Evolutionary conservation across 2,888 invertebrate species (phyloP).

Genomic region (Agrilus mali): DNA sequence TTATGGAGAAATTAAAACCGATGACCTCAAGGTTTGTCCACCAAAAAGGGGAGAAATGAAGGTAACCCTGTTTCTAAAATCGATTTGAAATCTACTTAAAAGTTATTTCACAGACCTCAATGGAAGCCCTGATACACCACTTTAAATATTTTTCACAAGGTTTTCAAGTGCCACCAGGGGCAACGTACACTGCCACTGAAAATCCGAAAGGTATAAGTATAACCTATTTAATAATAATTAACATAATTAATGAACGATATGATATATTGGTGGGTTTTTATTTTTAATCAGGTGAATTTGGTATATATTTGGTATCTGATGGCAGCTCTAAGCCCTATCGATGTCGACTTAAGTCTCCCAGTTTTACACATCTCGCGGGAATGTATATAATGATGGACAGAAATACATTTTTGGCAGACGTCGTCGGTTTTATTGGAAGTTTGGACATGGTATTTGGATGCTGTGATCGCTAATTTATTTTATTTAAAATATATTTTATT

Average conservation of each 20-base stretch:
- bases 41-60: slow-evolving; percentile 75
- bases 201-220: slow-evolving; percentile 66
- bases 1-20: slow-evolving; percentile 59
- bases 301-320: slow-evolving; percentile 76
- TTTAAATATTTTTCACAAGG: slow-evolving; percentile 79
- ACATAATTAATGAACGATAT: no score
- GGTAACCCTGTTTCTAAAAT: slow-evolving; percentile 11
- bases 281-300: slow-evolving; percentile 50
- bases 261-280: not conserved
- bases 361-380: slow-evolving; percentile 49
- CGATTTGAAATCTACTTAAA: not conserved
- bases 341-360: slow-evolving; percentile 34
- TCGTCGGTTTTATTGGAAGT: slow-evolving; percentile 64
- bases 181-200: slow-evolving; percentile 68
- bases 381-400: slow-evolving; percentile 44
- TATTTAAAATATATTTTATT: not conserved
- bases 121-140: slow-evolving; percentile 84
- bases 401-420: slow-evolving; percentile 50
- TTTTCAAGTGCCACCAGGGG: slow-evolving; percentile 71
- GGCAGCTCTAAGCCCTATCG: slow-evolving; percentile 62
- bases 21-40: slow-evolving; percentile 67
- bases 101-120: slow-evolving; percentile 38
- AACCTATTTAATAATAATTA: no score
- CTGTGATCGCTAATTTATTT: slow-evolving; percentile 40
- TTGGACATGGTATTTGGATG: slow-evolving; percentile 51